Evolutionary conservation across 2,888 invertebrate genomes (phyloP), one percentile per base, ranked within the genome.

Genomic region (Gerris lacustris): DNA sequence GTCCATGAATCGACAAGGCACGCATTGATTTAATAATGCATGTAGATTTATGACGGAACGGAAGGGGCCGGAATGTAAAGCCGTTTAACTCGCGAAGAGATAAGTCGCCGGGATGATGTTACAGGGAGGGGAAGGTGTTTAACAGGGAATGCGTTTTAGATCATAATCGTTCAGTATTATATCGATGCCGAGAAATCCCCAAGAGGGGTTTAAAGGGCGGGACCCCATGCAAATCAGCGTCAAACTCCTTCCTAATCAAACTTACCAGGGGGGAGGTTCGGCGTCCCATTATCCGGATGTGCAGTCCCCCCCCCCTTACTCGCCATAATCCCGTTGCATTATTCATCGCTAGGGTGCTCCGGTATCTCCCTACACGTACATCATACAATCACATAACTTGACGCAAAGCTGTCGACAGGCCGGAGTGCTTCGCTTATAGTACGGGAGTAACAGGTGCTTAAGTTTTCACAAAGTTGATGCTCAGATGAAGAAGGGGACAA

Each of bases 211-310:
- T 2, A 2, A 9, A 55, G 55, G 55, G 15, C 55, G 55, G 55
- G 9, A 11, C 15, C 15, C 55, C 15, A 55, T 55, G 55, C 55
- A 55, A 55, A 55, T 55, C 55, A 55, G 55, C 15, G 15, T 55
- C 15, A 55, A 55, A 55, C 55, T 55, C 9, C 55, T 55, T 55
- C 55, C 55, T 55, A 55, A 55, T 55, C 55, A 55, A 55, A 55
- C 55, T 55, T 31, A 31, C 31, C 31, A 4, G 31, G 31, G 31
- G 31, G 31, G n/a, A n/a, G n/a, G n/a, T n/a, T n/a, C n/a, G n/a
- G n/a, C n/a, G n/a, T 4, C 31, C 31, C 31, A 31, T 31, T 31
- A 31, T 31, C 31, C 31, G 31, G 31, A 31, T 55, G 55, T 55
- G 55, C 31, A 55, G 55, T 5, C 15, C 15, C 15, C 47, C 47